Evolutionary conservation across 2,797 vertebrate genomes (phyloP).

Genomic region (Trematomus bernacchii): DNA sequence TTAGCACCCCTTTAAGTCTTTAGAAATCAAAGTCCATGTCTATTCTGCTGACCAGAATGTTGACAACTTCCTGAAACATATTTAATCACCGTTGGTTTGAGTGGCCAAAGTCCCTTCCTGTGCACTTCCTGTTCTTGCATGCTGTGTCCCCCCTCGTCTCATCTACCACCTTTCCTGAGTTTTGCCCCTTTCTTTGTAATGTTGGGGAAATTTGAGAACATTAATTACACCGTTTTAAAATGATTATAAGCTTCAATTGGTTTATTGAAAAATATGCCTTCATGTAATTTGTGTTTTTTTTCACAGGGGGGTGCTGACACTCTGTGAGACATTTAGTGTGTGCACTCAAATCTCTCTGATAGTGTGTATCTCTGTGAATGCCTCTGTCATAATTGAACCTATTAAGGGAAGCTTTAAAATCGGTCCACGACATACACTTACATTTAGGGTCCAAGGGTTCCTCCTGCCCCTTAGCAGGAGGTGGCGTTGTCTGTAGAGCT

Average conservation of each 20-base stretch:
- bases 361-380: not conserved
- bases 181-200: not conserved
- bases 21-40: not conserved
- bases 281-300: conserved; percentile 12
- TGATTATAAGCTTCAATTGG: not conserved
- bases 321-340: not conserved
- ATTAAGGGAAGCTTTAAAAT: too few species aligned
- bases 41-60: not conserved
- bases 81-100: not conserved
- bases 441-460: too few species aligned
- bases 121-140: not conserved
- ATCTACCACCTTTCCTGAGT: not conserved
- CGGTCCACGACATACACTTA: too few species aligned
- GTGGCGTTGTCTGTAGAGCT: too few species aligned
- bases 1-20: not conserved
- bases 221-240: not conserved
- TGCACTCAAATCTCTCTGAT: not conserved
- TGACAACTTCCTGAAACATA: not conserved
- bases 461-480: too few species aligned
- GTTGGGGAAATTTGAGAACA: not conserved
- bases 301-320: conserved; percentile 62
- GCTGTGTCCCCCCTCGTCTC: not conserved
- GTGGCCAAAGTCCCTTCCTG: not conserved
- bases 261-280: not conserved
- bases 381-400: too few species aligned